These are phyloP conservation scores for Dallia pectoralis DNA, from an alignment of 2,797 vertebrate species.

Conservation along the genomic window DNA sequence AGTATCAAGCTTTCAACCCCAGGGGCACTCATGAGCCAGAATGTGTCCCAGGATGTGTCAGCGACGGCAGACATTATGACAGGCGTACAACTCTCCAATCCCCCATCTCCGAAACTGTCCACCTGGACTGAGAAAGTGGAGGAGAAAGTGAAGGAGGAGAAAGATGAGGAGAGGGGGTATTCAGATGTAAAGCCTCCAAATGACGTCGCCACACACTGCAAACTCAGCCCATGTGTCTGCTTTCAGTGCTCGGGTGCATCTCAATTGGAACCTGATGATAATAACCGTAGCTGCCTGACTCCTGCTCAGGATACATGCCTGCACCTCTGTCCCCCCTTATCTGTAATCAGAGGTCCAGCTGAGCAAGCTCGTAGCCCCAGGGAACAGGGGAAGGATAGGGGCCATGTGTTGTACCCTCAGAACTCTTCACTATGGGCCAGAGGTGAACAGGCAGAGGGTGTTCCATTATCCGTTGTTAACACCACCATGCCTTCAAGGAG, in stretches of 20 bases:
- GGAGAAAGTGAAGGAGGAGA: background rate
- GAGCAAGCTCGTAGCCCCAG: background rate
- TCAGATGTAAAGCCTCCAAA: background rate
- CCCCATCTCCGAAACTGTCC: background rate
- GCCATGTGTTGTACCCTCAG: background rate
- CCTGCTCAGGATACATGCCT: background rate
- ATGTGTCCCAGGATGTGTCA: background rate
- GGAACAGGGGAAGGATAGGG: conserved; percentile 1
- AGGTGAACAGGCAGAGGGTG: background rate
- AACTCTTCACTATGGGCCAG: background rate
- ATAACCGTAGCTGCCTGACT: background rate
- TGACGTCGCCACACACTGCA: background rate
- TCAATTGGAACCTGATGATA: background rate
- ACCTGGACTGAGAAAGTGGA: background rate
- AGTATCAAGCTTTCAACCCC: background rate
- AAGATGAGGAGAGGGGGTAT: background rate
- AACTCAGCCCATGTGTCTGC: background rate
- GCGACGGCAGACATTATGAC: background rate
- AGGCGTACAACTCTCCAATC: background rate
- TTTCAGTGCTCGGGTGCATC: background rate
- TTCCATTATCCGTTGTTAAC: background rate
- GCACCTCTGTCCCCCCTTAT: background rate
- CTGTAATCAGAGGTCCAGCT: background rate
- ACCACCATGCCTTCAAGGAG: background rate
- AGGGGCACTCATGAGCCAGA: background rate